phyloP scores from a whole-genome alignment of 2,113 vertebrate species.

The Gorsachius goisagi region DNA sequence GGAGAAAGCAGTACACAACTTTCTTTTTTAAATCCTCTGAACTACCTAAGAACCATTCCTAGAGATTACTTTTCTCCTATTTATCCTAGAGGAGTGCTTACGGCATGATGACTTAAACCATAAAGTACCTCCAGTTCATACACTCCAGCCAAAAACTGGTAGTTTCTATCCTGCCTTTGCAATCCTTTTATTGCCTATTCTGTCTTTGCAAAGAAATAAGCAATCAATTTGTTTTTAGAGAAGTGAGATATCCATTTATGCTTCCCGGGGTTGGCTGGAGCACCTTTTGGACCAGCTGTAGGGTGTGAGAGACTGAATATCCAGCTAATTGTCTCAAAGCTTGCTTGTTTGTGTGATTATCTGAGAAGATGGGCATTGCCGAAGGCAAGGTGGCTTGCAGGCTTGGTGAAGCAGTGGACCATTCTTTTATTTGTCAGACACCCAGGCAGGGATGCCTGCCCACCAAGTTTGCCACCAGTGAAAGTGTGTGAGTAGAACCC shows the following conservation, averaged over 20 bases:
- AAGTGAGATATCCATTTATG: not conserved
- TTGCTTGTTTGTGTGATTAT: too few relatives aligned
- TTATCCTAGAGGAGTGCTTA: not conserved
- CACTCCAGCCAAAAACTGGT: not conserved
- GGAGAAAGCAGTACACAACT: not conserved
- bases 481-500: too few relatives aligned
- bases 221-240: not conserved
- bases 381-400: too few relatives aligned
- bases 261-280: not conserved
- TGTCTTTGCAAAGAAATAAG: not conserved
- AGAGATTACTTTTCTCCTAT: not conserved
- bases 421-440: too few relatives aligned
- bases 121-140: not conserved
- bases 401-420: too few relatives aligned
- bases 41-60: not conserved
- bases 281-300: not conserved
- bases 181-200: not conserved
- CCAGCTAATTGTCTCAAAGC: too few relatives aligned
- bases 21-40: not conserved
- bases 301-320: too few relatives aligned
- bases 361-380: too few relatives aligned
- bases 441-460: too few relatives aligned
- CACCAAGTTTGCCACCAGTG: too few relatives aligned
- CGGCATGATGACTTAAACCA: not conserved
- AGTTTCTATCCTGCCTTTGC: not conserved